These are phyloP conservation scores for Florisuga fusca DNA, from an alignment of 2,797 vertebrate species.

Conservation along the genomic window DNA sequence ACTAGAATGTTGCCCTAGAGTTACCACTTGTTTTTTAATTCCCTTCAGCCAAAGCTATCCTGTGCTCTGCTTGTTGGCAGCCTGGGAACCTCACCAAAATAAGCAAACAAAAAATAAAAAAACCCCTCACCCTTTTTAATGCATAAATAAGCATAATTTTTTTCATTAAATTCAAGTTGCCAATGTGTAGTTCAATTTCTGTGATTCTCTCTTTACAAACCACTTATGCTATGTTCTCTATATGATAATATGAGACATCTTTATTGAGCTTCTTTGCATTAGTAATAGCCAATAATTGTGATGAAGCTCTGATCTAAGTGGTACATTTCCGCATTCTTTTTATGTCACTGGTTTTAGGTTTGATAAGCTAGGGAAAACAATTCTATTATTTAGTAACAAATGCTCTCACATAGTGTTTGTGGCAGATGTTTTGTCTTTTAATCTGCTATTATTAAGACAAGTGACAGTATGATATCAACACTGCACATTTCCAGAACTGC, in stretches of 20 bases:
- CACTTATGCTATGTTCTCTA: not conserved
- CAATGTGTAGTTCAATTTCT: not conserved
- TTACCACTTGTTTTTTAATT: constrained; percentile 5
- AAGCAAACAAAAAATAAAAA: not conserved
- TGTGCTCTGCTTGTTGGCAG: not conserved
- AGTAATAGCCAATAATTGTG: not conserved
- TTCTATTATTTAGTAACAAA: not conserved
- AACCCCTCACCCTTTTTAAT: not conserved
- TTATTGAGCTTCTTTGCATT: not conserved
- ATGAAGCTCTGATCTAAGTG: not conserved
- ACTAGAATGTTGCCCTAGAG: not conserved
- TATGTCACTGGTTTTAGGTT: not conserved
- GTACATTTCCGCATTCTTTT: not conserved
- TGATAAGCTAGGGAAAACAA: not conserved
- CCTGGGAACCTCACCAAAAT: not conserved
- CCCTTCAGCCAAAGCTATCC: not conserved
- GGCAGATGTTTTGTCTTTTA: not conserved
- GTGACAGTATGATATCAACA: not conserved
- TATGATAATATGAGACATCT: not conserved
- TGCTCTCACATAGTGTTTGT: not conserved
- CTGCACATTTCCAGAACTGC: not conserved
- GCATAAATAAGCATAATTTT: not conserved
- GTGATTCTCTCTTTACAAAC: not conserved
- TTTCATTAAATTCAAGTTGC: not conserved
- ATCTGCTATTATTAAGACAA: not conserved